phyloP scores from a whole-genome alignment of 2,888 invertebrate species.

The Drosophila pegasa region DNA sequence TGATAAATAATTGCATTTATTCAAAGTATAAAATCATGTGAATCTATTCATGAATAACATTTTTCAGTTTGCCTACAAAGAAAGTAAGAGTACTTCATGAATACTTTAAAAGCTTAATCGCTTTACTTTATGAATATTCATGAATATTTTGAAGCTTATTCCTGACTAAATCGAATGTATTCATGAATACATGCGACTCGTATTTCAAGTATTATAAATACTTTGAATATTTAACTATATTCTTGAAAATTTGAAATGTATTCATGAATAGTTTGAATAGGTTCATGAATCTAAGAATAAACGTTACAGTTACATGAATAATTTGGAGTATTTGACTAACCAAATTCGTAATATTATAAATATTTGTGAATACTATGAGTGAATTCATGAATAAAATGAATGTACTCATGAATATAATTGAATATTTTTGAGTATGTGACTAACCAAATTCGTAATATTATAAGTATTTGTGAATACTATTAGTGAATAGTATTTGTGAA shows the following conservation, averaged over 20 bases:
- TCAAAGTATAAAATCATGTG: background rate
- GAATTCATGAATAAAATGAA: background rate
- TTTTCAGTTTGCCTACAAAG: background rate
- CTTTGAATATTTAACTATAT: background rate
- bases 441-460: background rate
- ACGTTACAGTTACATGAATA: background rate
- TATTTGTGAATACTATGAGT: background rate
- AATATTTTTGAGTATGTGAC: background rate
- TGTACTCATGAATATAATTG: background rate
- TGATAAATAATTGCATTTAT: background rate
- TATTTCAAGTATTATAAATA: background rate
- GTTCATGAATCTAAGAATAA: background rate
- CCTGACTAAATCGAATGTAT: background rate
- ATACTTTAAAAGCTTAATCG: background rate
- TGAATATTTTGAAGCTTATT: background rate
- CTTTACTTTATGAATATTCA: background rate
- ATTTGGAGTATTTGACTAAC: background rate
- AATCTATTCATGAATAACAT: background rate
- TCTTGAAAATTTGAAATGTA: background rate
- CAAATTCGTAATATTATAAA: background rate
- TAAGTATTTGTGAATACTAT: background rate
- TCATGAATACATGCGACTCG: background rate
- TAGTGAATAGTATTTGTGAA: too few species aligned
- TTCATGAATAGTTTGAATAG: background rate
- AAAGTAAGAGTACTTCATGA: background rate